Percentiles rank a stretch among this genome's conserved stretches.
These are phyloP conservation scores for Solenopsis fugax DNA, from an alignment of 1,140 invertebrate genomes.

Conservation along the genomic window DNA sequence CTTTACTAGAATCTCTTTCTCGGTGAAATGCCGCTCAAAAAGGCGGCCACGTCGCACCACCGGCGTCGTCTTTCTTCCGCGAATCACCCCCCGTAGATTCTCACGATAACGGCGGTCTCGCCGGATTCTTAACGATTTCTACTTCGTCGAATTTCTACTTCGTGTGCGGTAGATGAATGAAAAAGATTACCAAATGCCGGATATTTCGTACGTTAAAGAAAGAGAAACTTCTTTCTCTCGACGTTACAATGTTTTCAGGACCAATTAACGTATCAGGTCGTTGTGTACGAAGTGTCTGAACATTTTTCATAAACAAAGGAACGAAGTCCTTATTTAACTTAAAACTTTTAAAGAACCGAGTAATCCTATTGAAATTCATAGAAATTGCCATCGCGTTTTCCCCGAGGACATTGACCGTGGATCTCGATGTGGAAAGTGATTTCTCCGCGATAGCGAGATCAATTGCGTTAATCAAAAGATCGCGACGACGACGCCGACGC, in stretches of 20 bases:
- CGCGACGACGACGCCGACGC: not conserved
- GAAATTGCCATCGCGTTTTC: not conserved
- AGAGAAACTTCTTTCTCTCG: not conserved
- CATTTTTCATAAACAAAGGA: not conserved
- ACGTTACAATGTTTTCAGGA: not conserved
- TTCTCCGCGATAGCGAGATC: constrained; percentile 5
- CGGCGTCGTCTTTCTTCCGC: constrained; percentile 20
- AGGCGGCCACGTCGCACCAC: constrained; percentile 29
- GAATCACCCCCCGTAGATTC: constrained; percentile 51
- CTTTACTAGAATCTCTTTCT: constrained; percentile 46
- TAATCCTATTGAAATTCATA: not conserved
- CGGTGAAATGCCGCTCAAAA: constrained; percentile 54
- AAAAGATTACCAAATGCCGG: not conserved
- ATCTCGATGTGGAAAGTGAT: constrained; percentile 2
- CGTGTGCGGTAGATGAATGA: not conserved
- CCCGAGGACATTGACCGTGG: not conserved
- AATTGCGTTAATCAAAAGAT: constrained; percentile 49
- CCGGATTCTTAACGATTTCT: constrained; percentile 65
- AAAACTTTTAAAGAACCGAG: not conserved
- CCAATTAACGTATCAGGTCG: not conserved
- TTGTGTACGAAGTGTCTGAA: not conserved
- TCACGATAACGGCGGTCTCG: constrained; percentile 35
- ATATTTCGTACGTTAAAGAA: not conserved
- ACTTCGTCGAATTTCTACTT: constrained; percentile 13
- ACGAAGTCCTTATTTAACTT: not conserved